A percentile compares a stretch with the other conserved stretches of the same genome.
These are phyloP conservation scores for Anguilla marmorata DNA, from an alignment of 2,797 vertebrate genomes.

Conservation along the genomic window DNA sequence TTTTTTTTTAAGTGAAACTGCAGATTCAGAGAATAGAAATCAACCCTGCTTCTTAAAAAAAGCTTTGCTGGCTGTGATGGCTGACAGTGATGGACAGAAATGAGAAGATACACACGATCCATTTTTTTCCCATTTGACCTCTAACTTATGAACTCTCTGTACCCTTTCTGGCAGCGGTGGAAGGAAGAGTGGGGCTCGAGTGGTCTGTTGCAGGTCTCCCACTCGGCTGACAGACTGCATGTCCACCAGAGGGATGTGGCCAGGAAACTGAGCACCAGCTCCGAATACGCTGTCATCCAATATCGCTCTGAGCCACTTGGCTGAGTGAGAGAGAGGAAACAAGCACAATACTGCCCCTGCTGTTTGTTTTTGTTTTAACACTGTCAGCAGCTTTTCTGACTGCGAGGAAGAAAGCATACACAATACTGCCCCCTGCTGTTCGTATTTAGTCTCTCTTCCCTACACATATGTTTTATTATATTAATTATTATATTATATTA, in stretches of 20 bases:
- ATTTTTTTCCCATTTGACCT: neutral
- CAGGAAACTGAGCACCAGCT: conserved; percentile 77
- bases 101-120: no score
- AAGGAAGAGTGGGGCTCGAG: conserved; percentile 51
- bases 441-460: neutral
- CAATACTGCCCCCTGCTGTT: neutral
- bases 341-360: conserved; percentile 17
- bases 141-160: neutral
- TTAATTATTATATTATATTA: neutral
- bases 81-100: neutral
- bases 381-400: neutral
- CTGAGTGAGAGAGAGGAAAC: conserved; percentile 27
- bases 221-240: conserved; percentile 74
- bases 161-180: conserved; percentile 59
- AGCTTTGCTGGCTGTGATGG: neutral
- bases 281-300: conserved; percentile 78
- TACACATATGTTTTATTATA: neutral
- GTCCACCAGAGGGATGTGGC: conserved; percentile 71
- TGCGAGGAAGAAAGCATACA: neutral
- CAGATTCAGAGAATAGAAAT: neutral
- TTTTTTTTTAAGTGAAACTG: neutral
- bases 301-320: conserved; percentile 61
- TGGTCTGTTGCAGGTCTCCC: conserved; percentile 61
- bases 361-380: neutral
- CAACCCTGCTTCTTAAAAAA: neutral